Conservation (phyloP, 2,888 invertebrate species). For the Cheilosia vulpina region DNA sequence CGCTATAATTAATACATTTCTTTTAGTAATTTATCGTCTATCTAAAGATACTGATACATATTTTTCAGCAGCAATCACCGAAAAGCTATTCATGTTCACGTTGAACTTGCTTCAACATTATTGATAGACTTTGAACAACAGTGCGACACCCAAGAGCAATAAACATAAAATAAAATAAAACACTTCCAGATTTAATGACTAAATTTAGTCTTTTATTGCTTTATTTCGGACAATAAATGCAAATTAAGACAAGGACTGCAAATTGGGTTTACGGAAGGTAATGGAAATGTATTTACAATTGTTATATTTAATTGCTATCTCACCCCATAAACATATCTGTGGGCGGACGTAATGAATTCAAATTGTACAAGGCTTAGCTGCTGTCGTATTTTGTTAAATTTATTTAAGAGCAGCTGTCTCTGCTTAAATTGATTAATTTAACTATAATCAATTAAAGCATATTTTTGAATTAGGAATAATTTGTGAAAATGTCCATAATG, state of each 20-base stretch:
- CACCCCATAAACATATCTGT: conserved; percentile 5
- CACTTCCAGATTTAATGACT: background rate
- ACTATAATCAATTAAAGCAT: no score
- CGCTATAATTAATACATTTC: no score
- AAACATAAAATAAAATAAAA: conserved; percentile 6
- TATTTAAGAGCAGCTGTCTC: background rate
- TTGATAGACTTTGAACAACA: background rate
- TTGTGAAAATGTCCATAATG: no score
- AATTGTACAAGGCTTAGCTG: background rate
- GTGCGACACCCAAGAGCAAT: background rate
- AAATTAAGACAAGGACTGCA: background rate
- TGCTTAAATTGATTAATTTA: no score
- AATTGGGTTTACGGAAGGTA: background rate
- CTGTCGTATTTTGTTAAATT: background rate
- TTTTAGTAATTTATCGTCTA: no score
- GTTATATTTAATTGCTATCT: conserved; percentile 13
- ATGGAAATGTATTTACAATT: conserved; percentile 17
- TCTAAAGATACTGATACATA: no score
- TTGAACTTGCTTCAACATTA: background rate
- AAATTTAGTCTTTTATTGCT: background rate
- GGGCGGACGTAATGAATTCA: background rate
- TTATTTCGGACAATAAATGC: conserved; percentile 14
- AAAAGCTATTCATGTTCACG: background rate
- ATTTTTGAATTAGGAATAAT: no score
- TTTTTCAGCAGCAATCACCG: background rate